Evolutionary conservation across 2,113 vertebrate genomes (phyloP), one percentile per base, ranked within the genome.

Genomic region (Urocitellus parryii): DNA sequence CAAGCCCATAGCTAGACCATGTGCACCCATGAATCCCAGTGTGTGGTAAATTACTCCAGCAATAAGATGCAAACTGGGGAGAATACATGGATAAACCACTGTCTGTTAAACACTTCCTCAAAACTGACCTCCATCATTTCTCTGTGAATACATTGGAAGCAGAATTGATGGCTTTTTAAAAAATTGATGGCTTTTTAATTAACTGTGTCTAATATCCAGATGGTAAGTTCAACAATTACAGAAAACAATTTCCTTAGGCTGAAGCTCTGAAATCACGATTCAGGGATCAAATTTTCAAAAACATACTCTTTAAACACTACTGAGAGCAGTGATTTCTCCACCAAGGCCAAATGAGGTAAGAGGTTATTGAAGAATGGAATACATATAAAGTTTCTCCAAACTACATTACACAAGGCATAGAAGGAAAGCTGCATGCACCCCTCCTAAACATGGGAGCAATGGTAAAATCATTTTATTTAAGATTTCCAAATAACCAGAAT

Each of bases 131-230:
- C 12, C 12, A 7, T 93, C 17, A 74, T 94, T 97, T 96, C n/a
- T 45, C 14, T 48, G n/a, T 58, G 65, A 93, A 86, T 45, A 85
- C 86, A 86, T 1, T 90, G 29, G 45, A 77, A 94, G 88, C 45
- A 89, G 18, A 95, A 81, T 65, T 87, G 63, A 65, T 94, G 83
- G 24, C 9, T 91, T 94, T 92, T 96, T 39, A 74, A 77, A 34
- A 92, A 95, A 80, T 48, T 88, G 51, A 81, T 88, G 67, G 11
- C 14, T 93, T 95, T 91, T 94, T 58, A 90, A 93, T 91, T 92
- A 94, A 92, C 48, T 94, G 39, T 68, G 16, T 92, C 39, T 48
- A 89, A 91, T 92, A 94, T 93, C 76, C 90, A 97, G 53, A 80
- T 72, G 42, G 9, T 58, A 91, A 80, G 6, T 91, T 96, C 70